phyloP scores from a whole-genome alignment of 2,797 vertebrate genomes.

The Tokudaia tokunoshimensis region DNA sequence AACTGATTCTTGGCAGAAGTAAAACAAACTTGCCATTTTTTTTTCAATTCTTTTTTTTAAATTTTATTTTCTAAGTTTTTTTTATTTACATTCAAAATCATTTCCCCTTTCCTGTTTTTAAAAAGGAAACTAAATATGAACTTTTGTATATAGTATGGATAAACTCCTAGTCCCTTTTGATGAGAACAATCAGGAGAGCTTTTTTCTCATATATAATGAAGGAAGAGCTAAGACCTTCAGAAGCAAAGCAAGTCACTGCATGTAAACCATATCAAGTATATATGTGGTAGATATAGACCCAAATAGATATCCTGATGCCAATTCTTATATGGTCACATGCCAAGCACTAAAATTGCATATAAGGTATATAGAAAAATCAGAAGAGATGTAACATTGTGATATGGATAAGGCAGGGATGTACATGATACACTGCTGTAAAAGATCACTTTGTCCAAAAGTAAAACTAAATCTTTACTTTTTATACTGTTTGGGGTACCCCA shows the following conservation, averaged over 20 bases:
- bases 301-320: background rate
- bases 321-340: background rate
- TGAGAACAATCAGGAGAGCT: background rate
- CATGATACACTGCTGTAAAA: background rate
- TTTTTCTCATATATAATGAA: slow-evolving; percentile 10
- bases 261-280: background rate
- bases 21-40: background rate
- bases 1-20: slow-evolving; percentile 22
- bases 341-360: background rate
- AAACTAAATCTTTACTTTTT: background rate
- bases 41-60: too few relatives aligned
- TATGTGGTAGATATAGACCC: background rate
- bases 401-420: background rate
- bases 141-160: background rate
- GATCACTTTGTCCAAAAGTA: background rate
- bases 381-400: background rate
- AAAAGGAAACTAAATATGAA: background rate
- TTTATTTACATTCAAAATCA: too few relatives aligned
- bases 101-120: too few relatives aligned
- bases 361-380: background rate
- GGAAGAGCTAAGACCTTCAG: background rate
- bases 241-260: background rate
- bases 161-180: background rate
- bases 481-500: background rate
- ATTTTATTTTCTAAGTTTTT: too few relatives aligned